Evolutionary conservation across 1,140 invertebrate genomes (phyloP), one percentile per base, ranked within the genome.

Genomic region (Ceratina calcarata): DNA sequence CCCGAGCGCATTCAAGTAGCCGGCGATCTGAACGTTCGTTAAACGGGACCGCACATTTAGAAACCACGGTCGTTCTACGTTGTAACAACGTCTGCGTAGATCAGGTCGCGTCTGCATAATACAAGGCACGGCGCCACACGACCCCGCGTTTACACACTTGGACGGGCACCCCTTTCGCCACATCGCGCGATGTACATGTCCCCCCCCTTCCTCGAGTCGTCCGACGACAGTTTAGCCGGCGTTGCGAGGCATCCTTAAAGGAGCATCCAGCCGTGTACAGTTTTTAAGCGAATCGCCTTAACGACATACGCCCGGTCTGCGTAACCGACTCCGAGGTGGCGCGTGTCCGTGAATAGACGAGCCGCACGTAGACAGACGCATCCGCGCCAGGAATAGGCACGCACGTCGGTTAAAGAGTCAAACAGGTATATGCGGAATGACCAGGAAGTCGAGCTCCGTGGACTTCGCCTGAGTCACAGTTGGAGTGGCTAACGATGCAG

Each of bases 161-260:
- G 61, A 45, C 57, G 69, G 61, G 49, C 82, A 81, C 62, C 76
- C 75, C 64, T 81, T 87, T 80, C 20, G 78, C 82, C 83, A 37
- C 20, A 73, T 77, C 83, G 51, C 74, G 71, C 77, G 62, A 76
- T 53, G 20, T 57, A 22, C 62, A 22, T 57, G 51, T 49, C 37
- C 6, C 57, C 24, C 24, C 70, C 65, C n/a, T 49, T 57, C 7
- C 15, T 20, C 22, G 20, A 58, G 65, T 16, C 32, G n/a, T 45
- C 55, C 24, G 57, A 75, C 64, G 58, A 80, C 73, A 80, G 64
- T 79, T 71, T 68, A 71, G 24, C 45, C 24, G 20, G 45, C 58
- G 67, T 75, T 71, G 53, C 64, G 55, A 60, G 22, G 55, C 51
- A 45, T 81, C 32, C 62, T 86, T 81, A 69, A 84, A 85, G 75